Percentiles rank a stretch among this genome's conserved stretches.
Evolutionary conservation across 2,113 vertebrate genomes (phyloP).

Genomic region (Austrofundulus limnaeus): DNA sequence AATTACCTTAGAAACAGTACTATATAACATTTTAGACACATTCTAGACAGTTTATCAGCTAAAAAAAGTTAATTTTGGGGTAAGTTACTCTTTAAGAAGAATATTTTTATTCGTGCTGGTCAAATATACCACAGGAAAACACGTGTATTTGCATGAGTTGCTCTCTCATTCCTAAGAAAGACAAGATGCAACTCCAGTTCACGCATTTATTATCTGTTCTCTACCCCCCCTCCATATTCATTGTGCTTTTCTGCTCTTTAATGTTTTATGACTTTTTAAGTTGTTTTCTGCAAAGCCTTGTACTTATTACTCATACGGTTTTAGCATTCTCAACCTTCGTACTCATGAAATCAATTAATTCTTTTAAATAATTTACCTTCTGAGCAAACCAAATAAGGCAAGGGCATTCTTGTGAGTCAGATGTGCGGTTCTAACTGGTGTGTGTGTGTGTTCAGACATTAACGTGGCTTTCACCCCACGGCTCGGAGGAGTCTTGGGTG

Average conservation of each 20-base stretch:
- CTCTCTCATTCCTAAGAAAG: slow-evolving; percentile 63
- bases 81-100: slow-evolving; percentile 3
- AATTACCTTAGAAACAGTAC: too few relatives aligned
- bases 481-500: slow-evolving; percentile 73
- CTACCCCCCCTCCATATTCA: slow-evolving; percentile 53
- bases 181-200: slow-evolving; percentile 62
- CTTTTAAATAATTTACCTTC: slow-evolving; percentile 82
- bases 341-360: slow-evolving; percentile 84
- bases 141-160: slow-evolving; percentile 54
- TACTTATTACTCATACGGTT: slow-evolving; percentile 78
- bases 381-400: slow-evolving; percentile 76
- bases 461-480: slow-evolving; percentile 66
- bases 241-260: slow-evolving; percentile 73
- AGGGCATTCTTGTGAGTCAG: slow-evolving; percentile 72
- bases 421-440: slow-evolving; percentile 67
- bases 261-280: slow-evolving; percentile 84
- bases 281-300: slow-evolving; percentile 75
- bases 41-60: too few relatives aligned
- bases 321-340: slow-evolving; percentile 78
- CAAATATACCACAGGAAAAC: slow-evolving; percentile 51
- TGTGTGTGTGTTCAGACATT: slow-evolving; percentile 63
- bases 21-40: too few relatives aligned
- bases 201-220: slow-evolving; percentile 75
- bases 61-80: too few relatives aligned
- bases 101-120: too few relatives aligned